A percentile compares a stretch with the other conserved stretches of the same genome.
phyloP scores from a whole-genome alignment of 2,888 invertebrate genomes.

The Scelioninae gen. 1 region DNA sequence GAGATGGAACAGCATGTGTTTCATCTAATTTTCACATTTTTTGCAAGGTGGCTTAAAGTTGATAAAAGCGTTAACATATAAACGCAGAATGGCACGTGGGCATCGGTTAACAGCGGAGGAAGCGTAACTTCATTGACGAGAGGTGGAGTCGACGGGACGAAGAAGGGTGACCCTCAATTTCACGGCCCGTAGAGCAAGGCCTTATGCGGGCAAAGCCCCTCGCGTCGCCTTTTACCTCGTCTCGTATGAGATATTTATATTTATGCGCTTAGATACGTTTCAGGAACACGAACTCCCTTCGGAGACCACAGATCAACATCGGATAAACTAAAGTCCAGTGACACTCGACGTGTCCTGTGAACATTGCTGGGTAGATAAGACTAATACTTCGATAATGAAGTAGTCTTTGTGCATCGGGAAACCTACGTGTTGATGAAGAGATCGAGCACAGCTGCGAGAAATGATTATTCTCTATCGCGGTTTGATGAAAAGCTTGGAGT shows the following conservation, averaged over 20 bases:
- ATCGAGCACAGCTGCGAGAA: constrained; percentile 28
- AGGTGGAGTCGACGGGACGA: constrained; percentile 55
- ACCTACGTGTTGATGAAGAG: constrained; percentile 42
- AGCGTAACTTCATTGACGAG: constrained; percentile 56
- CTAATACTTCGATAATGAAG: constrained; percentile 75
- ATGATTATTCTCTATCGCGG: constrained; percentile 44
- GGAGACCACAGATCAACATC: constrained; percentile 54
- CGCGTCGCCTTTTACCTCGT: constrained; percentile 59
- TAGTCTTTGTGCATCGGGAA: constrained; percentile 60
- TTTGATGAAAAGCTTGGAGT: constrained; percentile 13
- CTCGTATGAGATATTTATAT: constrained; percentile 79
- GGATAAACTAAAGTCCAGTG: constrained; percentile 58
- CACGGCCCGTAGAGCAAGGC: constrained; percentile 80
- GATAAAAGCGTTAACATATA: constrained; percentile 55
- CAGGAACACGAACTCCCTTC: constrained; percentile 58
- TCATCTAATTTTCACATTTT: no score
- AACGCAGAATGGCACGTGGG: constrained; percentile 57
- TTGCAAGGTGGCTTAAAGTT: constrained; percentile 18
- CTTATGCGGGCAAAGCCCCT: constrained; percentile 71
- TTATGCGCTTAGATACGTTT: constrained; percentile 81
- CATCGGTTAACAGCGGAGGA: constrained; percentile 65
- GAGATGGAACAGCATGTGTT: no score
- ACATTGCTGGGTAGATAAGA: constrained; percentile 61
- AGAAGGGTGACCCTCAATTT: constrained; percentile 81
- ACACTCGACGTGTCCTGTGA: constrained; percentile 62